Conservation (phyloP, 2,797 vertebrate species). For the Propithecus deckenii region DNA sequence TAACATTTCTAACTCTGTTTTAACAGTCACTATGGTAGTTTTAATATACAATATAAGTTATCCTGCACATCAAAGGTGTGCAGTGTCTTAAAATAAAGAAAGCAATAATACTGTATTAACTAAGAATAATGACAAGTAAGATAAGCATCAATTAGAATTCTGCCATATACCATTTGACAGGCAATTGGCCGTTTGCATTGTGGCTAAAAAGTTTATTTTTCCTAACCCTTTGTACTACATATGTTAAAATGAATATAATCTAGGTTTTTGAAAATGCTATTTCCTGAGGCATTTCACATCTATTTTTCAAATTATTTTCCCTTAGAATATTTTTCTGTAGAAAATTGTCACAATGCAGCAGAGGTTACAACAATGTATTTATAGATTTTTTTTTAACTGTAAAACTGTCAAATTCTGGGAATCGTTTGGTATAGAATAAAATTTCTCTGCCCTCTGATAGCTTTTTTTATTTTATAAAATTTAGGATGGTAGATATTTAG, state of each 20-base stretch:
- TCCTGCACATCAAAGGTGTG: background rate
- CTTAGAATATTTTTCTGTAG: slow-evolving; percentile 27
- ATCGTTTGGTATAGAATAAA: background rate
- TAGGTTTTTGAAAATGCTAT: slow-evolving; percentile 9
- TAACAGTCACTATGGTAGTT: background rate
- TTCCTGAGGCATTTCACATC: slow-evolving; percentile 15
- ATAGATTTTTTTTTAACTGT: slow-evolving; percentile 48
- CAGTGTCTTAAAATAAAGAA: background rate
- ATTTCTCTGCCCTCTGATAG: background rate
- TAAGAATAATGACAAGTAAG: background rate
- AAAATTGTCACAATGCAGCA: slow-evolving; percentile 11
- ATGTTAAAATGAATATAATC: slow-evolving; percentile 23
- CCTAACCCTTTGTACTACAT: background rate
- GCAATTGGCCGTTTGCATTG: background rate
- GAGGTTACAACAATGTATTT: background rate
- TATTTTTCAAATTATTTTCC: slow-evolving; percentile 22
- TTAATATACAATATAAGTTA: background rate
- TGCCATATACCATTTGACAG: background rate
- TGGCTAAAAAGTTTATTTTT: background rate
- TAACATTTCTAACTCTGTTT: background rate
- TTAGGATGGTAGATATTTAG: background rate
- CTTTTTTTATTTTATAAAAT: background rate
- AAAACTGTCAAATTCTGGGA: background rate
- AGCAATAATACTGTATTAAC: background rate
- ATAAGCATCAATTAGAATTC: background rate